Conservation (phyloP, 1,140 invertebrate species). For the Ceratosolen fusciceps region DNA sequence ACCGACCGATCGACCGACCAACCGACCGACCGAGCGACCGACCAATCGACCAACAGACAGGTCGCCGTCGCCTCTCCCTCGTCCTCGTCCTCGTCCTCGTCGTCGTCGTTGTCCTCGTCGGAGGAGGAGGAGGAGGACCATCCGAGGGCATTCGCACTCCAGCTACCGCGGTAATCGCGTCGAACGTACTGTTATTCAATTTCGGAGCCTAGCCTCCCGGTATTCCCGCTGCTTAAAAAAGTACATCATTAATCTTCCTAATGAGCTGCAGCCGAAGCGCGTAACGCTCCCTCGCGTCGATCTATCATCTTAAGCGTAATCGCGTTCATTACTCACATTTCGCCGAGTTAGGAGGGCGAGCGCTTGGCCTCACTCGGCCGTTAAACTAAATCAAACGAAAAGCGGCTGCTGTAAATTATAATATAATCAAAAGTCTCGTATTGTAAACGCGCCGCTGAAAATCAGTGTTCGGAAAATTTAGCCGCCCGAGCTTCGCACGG, state of each 20-base stretch:
- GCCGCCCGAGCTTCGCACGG: background rate
- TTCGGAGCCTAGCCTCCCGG: background rate
- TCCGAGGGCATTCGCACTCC: too few relatives aligned
- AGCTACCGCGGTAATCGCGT: too few relatives aligned
- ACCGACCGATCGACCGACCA: too few relatives aligned
- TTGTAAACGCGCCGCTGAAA: background rate
- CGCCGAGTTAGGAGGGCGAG: background rate
- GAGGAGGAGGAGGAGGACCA: too few relatives aligned
- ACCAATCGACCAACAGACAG: too few relatives aligned
- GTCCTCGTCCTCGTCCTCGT: too few relatives aligned
- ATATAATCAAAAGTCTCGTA: slow-evolving; percentile 6
- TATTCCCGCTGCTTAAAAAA: background rate
- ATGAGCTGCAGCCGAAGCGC: slow-evolving; percentile 17
- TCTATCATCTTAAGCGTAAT: slow-evolving; percentile 28
- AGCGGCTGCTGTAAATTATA: background rate
- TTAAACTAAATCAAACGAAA: slow-evolving; percentile 20
- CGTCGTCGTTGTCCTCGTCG: too few relatives aligned
- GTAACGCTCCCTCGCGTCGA: slow-evolving; percentile 12
- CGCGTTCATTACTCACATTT: slow-evolving; percentile 23
- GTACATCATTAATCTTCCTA: slow-evolving; percentile 21
- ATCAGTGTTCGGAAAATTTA: background rate
- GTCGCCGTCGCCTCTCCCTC: too few relatives aligned
- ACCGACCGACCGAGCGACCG: too few relatives aligned
- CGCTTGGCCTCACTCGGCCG: too few relatives aligned
- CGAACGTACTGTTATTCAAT: slow-evolving; percentile 19